Conservation (phyloP, 2,888 invertebrate species). For the Ganaspis brasiliensis region DNA sequence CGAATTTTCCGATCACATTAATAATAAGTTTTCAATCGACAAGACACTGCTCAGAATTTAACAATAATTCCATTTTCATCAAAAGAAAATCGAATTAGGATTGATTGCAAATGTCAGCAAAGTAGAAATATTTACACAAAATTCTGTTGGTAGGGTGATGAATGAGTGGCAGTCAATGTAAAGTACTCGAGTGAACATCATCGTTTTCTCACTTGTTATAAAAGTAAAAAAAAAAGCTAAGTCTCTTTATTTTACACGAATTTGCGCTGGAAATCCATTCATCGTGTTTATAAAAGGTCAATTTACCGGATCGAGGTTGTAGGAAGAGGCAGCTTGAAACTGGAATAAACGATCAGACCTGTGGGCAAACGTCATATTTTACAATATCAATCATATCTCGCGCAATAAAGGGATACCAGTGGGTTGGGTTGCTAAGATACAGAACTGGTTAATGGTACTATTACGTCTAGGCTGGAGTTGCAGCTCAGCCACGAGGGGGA, state of each 20-base stretch:
- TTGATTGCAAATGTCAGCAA: too few relatives aligned
- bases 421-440: slow-evolving; percentile 76
- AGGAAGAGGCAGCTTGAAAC: neutral
- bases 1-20: too few relatives aligned
- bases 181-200: neutral
- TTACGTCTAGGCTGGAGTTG: slow-evolving; percentile 70
- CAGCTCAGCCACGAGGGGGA: slow-evolving; percentile 57
- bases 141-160: neutral
- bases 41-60: too few relatives aligned
- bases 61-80: too few relatives aligned
- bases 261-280: neutral
- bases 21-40: too few relatives aligned
- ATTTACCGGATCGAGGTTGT: neutral
- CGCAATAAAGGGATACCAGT: slow-evolving; percentile 72
- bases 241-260: neutral
- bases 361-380: slow-evolving; percentile 68
- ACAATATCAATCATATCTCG: slow-evolving; percentile 76
- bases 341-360: neutral
- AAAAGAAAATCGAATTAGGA: too few relatives aligned
- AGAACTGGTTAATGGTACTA: slow-evolving; percentile 76
- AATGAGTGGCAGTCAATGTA: neutral
- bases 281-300: neutral
- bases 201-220: slow-evolving; percentile 7
- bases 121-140: neutral
- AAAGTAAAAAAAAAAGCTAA: neutral